Base-by-base conservation (phyloP, 2,888 invertebrate genomes). In the Heteromurus nitidus region DNA sequence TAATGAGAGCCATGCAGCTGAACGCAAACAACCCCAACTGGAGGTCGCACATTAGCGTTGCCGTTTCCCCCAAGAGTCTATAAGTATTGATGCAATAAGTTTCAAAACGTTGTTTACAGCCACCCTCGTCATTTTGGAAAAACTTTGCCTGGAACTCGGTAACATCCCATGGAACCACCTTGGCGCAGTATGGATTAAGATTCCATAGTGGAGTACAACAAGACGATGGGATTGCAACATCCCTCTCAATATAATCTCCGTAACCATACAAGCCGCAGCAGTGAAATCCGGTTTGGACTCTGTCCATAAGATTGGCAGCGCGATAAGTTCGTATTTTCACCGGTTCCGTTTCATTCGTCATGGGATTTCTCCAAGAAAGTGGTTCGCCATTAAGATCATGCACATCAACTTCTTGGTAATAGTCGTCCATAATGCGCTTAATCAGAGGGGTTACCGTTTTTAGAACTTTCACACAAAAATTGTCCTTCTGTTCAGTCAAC, bases 181-280 rank as follows among this genome's bases (percentile, higher is more conserved):
- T 60, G 16, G 72, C 44, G 22, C 72, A 72, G 22, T 60, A 58
- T n/a, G 72, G 72, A 20, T 72, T 60, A 0, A 72, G 36, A 36
- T 72, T 72, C 72, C 72, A 72, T 1, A 72, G 62, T 18, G 60
- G 72, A 9, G 60, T 72, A 30, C 72, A 72, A 16, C 72, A 72
- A 11, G 60, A 44, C 2, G 42, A 16, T 11, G 72, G 72, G 13
- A 72, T 36, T 0, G 9, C n/a, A 0, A 18, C 24, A 13, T 28
- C 16, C 28, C 9, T 11, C 7, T 0, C 1, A 0, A 22, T 11
- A 26, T 72, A 72, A 28, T 72, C 72, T 26, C 9, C 2, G 18
- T 36, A 9, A 11, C 62, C 62, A 1, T 72, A 20, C 9, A 44
- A 26, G 7, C 72, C 72, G 30, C 72, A 72, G 24, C 72, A 72